Percentiles rank a stretch among this genome's conserved stretches.
Conservation (phyloP, 2,113 vertebrate species). For the Tyrannus savana region DNA sequence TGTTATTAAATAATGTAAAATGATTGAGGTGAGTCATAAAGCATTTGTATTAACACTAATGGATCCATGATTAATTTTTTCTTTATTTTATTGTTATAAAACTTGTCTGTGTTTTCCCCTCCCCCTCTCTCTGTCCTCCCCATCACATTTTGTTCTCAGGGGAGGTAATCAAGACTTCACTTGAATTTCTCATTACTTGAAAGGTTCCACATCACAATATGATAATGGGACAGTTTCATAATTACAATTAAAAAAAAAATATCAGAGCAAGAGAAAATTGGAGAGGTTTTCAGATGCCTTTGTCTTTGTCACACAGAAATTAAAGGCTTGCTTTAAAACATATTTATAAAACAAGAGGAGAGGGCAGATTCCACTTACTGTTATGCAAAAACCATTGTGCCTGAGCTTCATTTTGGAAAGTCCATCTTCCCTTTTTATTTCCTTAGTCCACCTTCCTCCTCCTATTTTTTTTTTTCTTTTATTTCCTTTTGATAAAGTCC, state of each 20-base stretch:
- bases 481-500: neutral
- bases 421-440: neutral
- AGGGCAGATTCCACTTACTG: neutral
- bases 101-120: neutral
- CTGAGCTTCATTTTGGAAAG: neutral
- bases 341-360: neutral
- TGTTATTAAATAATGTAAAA: constrained; percentile 68
- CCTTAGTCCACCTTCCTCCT: neutral
- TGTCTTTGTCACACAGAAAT: constrained; percentile 44
- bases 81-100: constrained; percentile 60
- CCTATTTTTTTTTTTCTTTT: neutral
- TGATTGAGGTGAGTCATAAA: constrained; percentile 65
- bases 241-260: constrained; percentile 31
- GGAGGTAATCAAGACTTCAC: constrained; percentile 66
- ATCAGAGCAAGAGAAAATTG: neutral
- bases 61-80: constrained; percentile 62
- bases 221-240: constrained; percentile 63
- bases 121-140: constrained; percentile 1
- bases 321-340: constrained; percentile 16
- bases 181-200: constrained; percentile 66
- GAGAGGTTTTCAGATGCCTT: constrained; percentile 39
- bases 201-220: constrained; percentile 59
- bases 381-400: neutral
- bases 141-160: constrained; percentile 51
- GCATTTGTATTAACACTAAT: constrained; percentile 66